Evolutionary conservation across 2,888 invertebrate genomes (phyloP).

Genomic region (Zaprionus bogoriensis): DNA sequence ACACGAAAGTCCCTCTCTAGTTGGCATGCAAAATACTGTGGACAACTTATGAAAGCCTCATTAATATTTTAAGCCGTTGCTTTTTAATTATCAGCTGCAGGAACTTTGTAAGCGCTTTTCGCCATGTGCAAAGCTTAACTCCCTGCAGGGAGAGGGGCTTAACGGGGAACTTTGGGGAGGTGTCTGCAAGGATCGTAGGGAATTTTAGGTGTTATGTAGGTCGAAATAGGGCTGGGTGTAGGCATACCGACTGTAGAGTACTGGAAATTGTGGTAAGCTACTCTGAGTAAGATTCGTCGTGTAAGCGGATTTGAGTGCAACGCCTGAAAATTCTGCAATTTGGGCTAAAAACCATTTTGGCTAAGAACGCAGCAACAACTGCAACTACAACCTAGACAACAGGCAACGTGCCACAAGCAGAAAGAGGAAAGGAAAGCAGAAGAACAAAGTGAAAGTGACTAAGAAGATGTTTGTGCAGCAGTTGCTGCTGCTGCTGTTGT

Average conservation of each 20-base stretch:
- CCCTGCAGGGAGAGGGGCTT: neutral
- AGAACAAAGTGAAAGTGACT: conserved; percentile 56
- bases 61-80: conserved; percentile 41
- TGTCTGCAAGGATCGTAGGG: neutral
- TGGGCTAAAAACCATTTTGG: conserved; percentile 67
- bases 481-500: conserved; percentile 14
- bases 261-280: conserved; percentile 22
- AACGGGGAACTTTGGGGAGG: neutral
- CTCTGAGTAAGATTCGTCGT: conserved; percentile 25
- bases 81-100: conserved; percentile 34
- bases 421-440: conserved; percentile 7
- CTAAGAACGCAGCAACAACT: conserved; percentile 32
- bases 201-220: too few relatives aligned
- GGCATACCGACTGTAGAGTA: neutral
- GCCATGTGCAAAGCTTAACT: conserved; percentile 23
- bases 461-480: conserved; percentile 32
- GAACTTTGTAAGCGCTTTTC: conserved; percentile 19
- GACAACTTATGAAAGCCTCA: conserved; percentile 21
- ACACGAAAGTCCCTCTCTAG: conserved; percentile 2
- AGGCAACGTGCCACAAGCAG: neutral
- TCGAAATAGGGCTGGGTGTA: too few relatives aligned
- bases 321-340: conserved; percentile 52
- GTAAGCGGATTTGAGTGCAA: conserved; percentile 55
- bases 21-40: neutral
- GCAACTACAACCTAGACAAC: neutral